Evolutionary conservation across 2,888 invertebrate species (phyloP), one percentile per base, ranked within the genome.

Genomic region (Rhagium mordax): DNA sequence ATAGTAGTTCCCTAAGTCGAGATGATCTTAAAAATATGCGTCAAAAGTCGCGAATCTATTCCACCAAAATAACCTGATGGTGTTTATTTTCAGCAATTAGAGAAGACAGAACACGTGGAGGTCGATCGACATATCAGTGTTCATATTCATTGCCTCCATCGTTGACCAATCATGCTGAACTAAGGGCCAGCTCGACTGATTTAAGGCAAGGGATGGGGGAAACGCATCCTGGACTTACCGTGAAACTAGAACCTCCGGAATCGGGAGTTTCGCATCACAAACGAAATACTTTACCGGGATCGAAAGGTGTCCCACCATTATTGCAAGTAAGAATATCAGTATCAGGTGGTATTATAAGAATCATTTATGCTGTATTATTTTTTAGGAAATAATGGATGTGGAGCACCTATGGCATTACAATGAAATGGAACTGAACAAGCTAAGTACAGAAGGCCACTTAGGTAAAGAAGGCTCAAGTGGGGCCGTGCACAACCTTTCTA

Each of bases 391-490:
- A 89, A 96, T 97, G 95, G 96, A 97, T 86, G 97, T 97, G 85
- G 97, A 97, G 88, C 97, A 97, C 88, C 90, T 97, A 70, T 97
- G 97, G 97, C 96, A 97, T 86, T 96, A 96, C 89, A 96, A 95
- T 86, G 96, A 96, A 88, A 92, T 93, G 18, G 96, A 96, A 84
- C 88, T 94, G 82, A 92, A 90, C 75, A 90, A 93, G 64, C 89
- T 94, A 1, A 92, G 92, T 75, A 84, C 84, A 10, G 87, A 87
- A 57, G 86, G 85, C 18, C 85, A 84, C 78, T 78, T 86, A 65
- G 85, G 85, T 77, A 86, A 85, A 80, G 87, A 86, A 65, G 85
- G 86, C 57, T 84, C 84, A 33, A 86, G 86, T 79, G 87, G 86
- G 77, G 87, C 89, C 70, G 88, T 87, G 33, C 87, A 86, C 68